A percentile compares a stretch with the other conserved stretches of the same genome.
Conservation (phyloP, 2,797 vertebrate species). For the Hemitrygon akajei region DNA sequence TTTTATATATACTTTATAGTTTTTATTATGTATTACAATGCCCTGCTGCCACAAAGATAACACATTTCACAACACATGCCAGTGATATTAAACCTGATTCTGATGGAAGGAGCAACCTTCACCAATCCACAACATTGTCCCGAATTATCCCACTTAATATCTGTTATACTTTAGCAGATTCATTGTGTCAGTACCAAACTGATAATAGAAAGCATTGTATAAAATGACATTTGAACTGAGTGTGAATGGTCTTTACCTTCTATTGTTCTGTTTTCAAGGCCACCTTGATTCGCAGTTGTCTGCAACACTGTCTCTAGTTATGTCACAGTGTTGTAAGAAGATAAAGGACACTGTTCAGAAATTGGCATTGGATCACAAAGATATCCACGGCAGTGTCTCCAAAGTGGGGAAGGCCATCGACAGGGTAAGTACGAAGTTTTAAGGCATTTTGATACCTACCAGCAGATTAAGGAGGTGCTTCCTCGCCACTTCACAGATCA, state of each 20-base stretch:
- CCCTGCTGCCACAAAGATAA: too few relatives aligned
- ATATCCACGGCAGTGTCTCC: slow-evolving; percentile 84
- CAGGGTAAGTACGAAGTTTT: slow-evolving; percentile 57
- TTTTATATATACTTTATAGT: too few relatives aligned
- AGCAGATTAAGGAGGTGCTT: too few relatives aligned
- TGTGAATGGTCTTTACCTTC: not conserved
- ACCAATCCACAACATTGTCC: not conserved
- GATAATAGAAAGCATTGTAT: not conserved
- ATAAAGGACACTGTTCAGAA: slow-evolving; percentile 85
- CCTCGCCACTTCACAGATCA: too few relatives aligned
- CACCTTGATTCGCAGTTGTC: slow-evolving; percentile 75
- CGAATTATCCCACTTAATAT: not conserved
- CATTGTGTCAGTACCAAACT: not conserved
- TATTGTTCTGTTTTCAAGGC: slow-evolving; percentile 53
- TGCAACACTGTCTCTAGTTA: slow-evolving; percentile 72
- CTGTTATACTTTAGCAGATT: not conserved
- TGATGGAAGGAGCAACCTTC: not conserved
- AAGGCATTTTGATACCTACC: not conserved
- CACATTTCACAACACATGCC: too few relatives aligned
- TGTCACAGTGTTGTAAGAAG: slow-evolving; percentile 83
- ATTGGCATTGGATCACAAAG: slow-evolving; percentile 79
- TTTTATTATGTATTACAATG: too few relatives aligned
- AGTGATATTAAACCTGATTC: too few relatives aligned
- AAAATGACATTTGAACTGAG: not conserved
- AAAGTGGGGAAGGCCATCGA: slow-evolving; percentile 87